Evolutionary conservation across 2,797 vertebrate genomes (phyloP).

Genomic region (Trematomus bernacchii): DNA sequence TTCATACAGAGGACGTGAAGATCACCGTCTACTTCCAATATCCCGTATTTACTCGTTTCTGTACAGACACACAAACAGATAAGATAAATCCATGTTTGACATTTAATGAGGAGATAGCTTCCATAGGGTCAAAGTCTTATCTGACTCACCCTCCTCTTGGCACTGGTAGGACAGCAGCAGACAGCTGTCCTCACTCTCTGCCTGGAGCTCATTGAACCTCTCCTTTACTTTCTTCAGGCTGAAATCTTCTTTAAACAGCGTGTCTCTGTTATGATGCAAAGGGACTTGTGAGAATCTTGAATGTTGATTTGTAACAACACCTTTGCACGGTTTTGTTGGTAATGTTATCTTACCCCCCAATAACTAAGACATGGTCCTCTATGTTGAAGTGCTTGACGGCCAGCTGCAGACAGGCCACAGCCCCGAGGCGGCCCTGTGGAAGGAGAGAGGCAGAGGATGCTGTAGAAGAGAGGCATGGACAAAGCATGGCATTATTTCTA

Average conservation of each 20-base stretch:
- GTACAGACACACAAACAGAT: slow-evolving; percentile 4
- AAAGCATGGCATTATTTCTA: not conserved
- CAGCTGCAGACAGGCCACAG: slow-evolving; percentile 86
- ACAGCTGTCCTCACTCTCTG: slow-evolving; percentile 67
- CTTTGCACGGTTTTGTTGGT: not conserved
- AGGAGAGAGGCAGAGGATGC: not conserved
- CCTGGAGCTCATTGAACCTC: slow-evolving; percentile 75
- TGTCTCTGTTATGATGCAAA: slow-evolving; percentile 79
- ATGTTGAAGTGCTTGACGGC: slow-evolving; percentile 82
- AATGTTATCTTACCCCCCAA: slow-evolving; percentile 83
- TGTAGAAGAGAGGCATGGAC: not conserved
- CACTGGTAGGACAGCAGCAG: slow-evolving; percentile 86
- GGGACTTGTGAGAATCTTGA: not conserved
- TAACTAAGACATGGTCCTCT: slow-evolving; percentile 81
- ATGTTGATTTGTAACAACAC: not conserved
- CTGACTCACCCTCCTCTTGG: slow-evolving; percentile 82
- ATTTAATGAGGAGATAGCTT: not conserved
- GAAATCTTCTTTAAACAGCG: slow-evolving; percentile 89
- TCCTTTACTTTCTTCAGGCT: slow-evolving; percentile 76
- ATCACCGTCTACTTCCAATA: slow-evolving; percentile 85
- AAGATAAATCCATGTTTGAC: not conserved
- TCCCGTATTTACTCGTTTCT: slow-evolving; percentile 89
- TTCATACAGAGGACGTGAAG: slow-evolving; percentile 79
- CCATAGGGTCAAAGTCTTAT: not conserved
- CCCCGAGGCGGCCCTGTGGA: slow-evolving; percentile 85